Conservation (phyloP, 2,113 vertebrate species). For the Tragelaphus imberbis region DNA sequence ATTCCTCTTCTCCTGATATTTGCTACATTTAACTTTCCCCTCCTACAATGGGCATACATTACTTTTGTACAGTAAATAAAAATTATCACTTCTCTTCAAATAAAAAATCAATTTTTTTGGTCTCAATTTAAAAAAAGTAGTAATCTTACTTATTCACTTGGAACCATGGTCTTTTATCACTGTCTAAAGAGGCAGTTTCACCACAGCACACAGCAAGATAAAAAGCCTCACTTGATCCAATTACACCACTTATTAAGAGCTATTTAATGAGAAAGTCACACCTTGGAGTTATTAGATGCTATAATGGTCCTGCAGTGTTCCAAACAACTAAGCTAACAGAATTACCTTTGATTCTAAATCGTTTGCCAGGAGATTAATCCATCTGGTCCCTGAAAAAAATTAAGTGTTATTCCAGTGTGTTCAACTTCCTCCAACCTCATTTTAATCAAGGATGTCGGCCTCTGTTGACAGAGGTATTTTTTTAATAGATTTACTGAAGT, state of each 20-base stretch:
- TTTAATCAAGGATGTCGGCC: constrained; percentile 1
- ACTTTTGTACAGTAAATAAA: constrained; percentile 19
- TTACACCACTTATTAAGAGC: constrained; percentile 60
- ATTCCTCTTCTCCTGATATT: background rate
- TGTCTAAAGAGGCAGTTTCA: constrained; percentile 9
- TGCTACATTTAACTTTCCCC: background rate
- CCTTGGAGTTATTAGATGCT: constrained; percentile 60
- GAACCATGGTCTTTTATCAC: constrained; percentile 35
- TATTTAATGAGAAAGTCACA: constrained; percentile 60
- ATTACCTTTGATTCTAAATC: constrained; percentile 64
- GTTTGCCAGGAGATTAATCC: constrained; percentile 56
- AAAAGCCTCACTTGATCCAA: constrained; percentile 52
- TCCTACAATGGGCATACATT: background rate
- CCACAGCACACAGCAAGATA: background rate
- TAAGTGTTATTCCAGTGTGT: background rate
- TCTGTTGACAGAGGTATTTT: background rate
- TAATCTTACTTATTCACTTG: constrained; percentile 29
- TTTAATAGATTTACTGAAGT: background rate
- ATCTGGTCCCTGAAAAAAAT: constrained; percentile 30
- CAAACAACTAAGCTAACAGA: constrained; percentile 58
- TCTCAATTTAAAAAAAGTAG: constrained; percentile 8
- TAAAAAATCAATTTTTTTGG: constrained; percentile 13
- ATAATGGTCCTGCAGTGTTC: constrained; percentile 36
- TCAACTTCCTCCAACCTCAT: background rate
- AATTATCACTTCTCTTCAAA: constrained; percentile 45